Evolutionary conservation across 2,888 invertebrate species (phyloP).

Genomic region (Ornithoptera alexandrae): DNA sequence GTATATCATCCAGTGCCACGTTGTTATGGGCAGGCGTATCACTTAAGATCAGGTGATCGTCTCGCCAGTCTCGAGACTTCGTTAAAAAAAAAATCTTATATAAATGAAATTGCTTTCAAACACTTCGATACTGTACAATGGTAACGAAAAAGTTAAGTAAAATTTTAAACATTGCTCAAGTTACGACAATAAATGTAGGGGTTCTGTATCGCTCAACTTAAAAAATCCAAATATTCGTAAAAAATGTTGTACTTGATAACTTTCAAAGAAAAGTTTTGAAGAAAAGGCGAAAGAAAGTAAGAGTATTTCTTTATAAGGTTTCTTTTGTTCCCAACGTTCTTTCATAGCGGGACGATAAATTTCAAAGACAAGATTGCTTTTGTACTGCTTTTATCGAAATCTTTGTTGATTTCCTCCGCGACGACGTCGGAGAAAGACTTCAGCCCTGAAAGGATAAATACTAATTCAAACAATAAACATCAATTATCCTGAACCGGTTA

Average conservation of each 20-base stretch:
- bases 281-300: slow-evolving; percentile 27
- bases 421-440: slow-evolving; percentile 9
- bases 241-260: slow-evolving; percentile 19
- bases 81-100: no score
- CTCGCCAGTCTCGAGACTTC: no score
- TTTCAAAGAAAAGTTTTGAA: slow-evolving; percentile 21
- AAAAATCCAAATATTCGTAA: slow-evolving; percentile 18
- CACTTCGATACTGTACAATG: not conserved
- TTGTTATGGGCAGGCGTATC: no score
- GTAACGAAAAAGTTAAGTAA: not conserved
- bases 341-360: slow-evolving; percentile 17
- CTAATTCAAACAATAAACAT: slow-evolving; percentile 5
- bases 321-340: slow-evolving; percentile 14
- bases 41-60: no score
- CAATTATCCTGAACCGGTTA: slow-evolving; percentile 8
- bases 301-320: slow-evolving; percentile 21
- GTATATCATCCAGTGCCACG: no score
- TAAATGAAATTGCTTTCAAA: not conserved
- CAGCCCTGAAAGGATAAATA: not conserved
- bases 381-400: slow-evolving; percentile 22
- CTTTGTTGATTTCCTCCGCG: slow-evolving; percentile 14
- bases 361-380: slow-evolving; percentile 21
- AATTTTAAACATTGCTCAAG: not conserved
- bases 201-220: slow-evolving; percentile 7
- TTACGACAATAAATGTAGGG: slow-evolving; percentile 6